Evolutionary conservation across 2,888 invertebrate species (phyloP), one percentile per base, ranked within the genome.

Genomic region (Parthenolecanium corni): DNA sequence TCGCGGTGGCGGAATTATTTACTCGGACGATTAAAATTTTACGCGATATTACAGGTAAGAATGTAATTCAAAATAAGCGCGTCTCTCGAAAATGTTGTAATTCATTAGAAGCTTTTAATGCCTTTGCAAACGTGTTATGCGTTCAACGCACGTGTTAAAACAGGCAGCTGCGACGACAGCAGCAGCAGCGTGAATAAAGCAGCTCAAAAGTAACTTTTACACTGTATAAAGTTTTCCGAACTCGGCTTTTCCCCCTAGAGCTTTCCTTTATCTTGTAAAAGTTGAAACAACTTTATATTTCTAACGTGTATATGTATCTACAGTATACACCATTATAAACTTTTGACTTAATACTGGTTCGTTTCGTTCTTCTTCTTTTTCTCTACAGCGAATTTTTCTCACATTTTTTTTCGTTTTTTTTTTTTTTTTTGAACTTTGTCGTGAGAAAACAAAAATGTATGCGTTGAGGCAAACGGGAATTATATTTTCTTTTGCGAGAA

Each of bases 131-230:
- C 57, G 57, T 57, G 57, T 57, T 57, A 57, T 44, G 46, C 57
- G 57, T 57, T 57, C 57, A 57, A 57, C 57, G 57, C 57, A 57
- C 57, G 57, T 57, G 57, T 57, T 57, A 57, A 57, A 47, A 57
- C 46, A 42, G 46, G 16, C 57, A 57, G 46, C 57, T 44, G 46
- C 18, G 14, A 18, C 44, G 25, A 44, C 46, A 57, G 46, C 44
- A 44, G 42, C 42, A 25, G 31, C 31, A 31, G 31, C 31, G 9
- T 4, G 9, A 31, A 31, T 9, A 31, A 9, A 31, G 31, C 9
- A 31, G 31, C 31, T 31, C 9, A 31, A 9, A 31, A 31, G 31
- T 31, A 31, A 31, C 5, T 31, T 31, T 31, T 31, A 31, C 31
- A 31, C n/a, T n/a, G 25, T 57, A 44, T 57, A 57, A 57, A 57